Evolutionary conservation across 2,113 vertebrate genomes (phyloP).

Genomic region (Pollimyrus isidori): DNA sequence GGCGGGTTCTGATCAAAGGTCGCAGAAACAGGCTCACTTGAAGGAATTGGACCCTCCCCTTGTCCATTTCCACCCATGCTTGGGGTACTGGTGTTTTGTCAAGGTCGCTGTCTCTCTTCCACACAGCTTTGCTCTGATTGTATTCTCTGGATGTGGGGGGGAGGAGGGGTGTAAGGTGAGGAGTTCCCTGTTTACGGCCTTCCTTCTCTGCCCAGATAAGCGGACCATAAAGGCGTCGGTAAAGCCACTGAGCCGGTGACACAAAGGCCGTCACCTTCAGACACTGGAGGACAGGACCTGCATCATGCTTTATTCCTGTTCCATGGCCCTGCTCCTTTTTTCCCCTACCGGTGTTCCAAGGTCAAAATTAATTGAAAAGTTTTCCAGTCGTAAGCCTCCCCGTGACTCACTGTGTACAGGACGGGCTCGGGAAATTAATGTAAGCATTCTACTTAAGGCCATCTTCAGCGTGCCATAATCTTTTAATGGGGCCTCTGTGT

Average conservation of each 20-base stretch:
- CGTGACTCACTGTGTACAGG: slow-evolving; percentile 22
- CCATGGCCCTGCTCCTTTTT: not conserved
- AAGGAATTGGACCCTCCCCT: not conserved
- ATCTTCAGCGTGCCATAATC: slow-evolving; percentile 29
- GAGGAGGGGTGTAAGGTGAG: not conserved
- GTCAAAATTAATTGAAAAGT: slow-evolving; percentile 47
- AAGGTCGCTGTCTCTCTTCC: not conserved
- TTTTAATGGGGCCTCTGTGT: slow-evolving; percentile 34
- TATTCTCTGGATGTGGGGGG: not conserved
- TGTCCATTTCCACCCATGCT: not conserved
- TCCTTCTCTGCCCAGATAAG: not conserved
- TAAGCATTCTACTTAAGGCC: slow-evolving; percentile 32
- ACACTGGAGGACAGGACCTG: not conserved
- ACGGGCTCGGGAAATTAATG: slow-evolving; percentile 28
- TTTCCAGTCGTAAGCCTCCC: slow-evolving; percentile 24
- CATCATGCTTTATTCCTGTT: not conserved
- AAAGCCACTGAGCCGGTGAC: not conserved
- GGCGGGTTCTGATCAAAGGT: not conserved
- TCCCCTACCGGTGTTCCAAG: slow-evolving; percentile 29
- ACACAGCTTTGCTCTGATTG: not conserved
- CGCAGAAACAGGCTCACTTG: not conserved
- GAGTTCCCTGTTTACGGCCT: not conserved
- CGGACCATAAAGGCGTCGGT: not conserved
- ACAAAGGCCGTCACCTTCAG: slow-evolving; percentile 11
- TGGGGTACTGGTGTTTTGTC: not conserved